Base-by-base conservation (phyloP, 2,113 vertebrate species). In the Vidua chalybeata region DNA sequence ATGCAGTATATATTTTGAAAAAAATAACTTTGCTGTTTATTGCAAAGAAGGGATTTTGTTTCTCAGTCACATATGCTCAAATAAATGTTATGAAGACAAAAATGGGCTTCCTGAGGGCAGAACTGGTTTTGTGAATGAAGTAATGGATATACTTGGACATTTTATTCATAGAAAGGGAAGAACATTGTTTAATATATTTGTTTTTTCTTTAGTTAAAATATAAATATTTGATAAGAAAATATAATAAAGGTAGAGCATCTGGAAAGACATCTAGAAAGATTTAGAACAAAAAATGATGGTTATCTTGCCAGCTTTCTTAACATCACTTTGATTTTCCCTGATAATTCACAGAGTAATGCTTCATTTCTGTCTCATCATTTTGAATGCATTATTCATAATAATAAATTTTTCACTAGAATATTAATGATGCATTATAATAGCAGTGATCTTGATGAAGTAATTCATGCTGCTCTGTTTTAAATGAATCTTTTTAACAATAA, bases 351-450 rank as follows among this genome's bases (percentile, higher is more conserved):
- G 87, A 97, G 68, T 93, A 96, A 90, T 96, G 82, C 81, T 98
- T 98, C 95, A 97, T 96, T 97, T 97, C 92, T 90, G 51, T 91
- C 63, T 97, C 95, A 96, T 97, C 92, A 90, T 97, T 96, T 84
- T 89, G 82, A 96, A 97, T 89, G 61, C 85, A 96, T 97, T 97
- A 97, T 97, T 97, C 97, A 97, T 95, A 84, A 64, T 56, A 82
- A 97, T 98, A 89, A 97, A 97, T 96, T 97, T 97, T 98, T 95
- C 78, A 97, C 93, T 91, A 72, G 43, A 80, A 51, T 97, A 97
- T 98, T 97, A 98, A 98, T 98, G 89, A 97, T 98, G 97, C 95
- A 98, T 98, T 96, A 68, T 95, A 95, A 96, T 97, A 97, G 91
- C 90, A 94, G 89, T 96, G 91, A 95, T 97, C 88, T 64, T 94